Base-by-base conservation (phyloP, 2,797 vertebrate genomes). In the Lepus oiostolus region DNA sequence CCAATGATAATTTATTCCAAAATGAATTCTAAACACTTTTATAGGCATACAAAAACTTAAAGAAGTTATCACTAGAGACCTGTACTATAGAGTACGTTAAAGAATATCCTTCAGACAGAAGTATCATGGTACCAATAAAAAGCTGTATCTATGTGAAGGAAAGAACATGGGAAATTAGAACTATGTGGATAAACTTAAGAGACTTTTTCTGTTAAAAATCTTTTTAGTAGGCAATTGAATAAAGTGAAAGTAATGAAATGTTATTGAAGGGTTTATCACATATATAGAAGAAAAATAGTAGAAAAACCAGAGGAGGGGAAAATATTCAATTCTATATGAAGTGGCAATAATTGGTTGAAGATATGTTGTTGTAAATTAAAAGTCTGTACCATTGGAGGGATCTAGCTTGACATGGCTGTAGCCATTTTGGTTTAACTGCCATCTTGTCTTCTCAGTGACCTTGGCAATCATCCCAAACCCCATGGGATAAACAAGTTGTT, bases 201-300 rank as follows among this genome's bases (percentile, higher is more conserved):
- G 21, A 28, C 26, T 14, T 79, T 87, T 87, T 81, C 1, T 86
- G 35, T 84, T 83, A 85, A 71, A 63, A 65, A 70, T 47, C 22
- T 85, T 21, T 38, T 83, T 68, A 77, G 88, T 91, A 71, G 35
- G 12, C 84, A 91, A 85, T 75, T 91, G 60, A 19, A 35, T 47
- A 79, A 77, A 30, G 28, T 83, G 72, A 82, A 88, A 85, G 22
- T 50, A 96, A 85, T 91, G 26, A 77, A 38, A 52, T 58, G 14
- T 42, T 77, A 81, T 35, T 87, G 13, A 19, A 26, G 21, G 32
- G 5, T 16, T 88, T 85, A 72, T 92, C 83, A 74, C 14, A 86
- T 38, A 71, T 62, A 85, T 28, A 88, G 42, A 81, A 54, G 8
- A 71, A 90, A 87, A 84, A 68, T 77, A 81, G 38, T 21, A 76